Evolutionary conservation across 2,888 invertebrate genomes (phyloP).

Genomic region (Elegia similella): DNA sequence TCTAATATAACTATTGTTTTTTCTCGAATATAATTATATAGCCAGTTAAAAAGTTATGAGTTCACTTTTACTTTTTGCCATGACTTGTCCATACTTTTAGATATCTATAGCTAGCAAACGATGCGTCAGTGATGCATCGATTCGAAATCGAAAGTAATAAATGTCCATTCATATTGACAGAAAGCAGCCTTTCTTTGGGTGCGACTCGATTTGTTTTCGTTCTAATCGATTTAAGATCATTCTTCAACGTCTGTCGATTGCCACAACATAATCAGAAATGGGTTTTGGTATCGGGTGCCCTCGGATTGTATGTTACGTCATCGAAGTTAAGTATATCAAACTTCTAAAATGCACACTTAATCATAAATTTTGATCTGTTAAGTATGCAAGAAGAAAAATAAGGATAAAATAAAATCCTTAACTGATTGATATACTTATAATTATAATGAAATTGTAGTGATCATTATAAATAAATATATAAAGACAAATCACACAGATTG

Average conservation of each 20-base stretch:
- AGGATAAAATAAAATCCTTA: too few species aligned
- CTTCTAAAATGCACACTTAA: too few species aligned
- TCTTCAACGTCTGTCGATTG: conserved; percentile 1
- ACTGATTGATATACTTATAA: too few species aligned
- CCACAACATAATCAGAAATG: conserved; percentile 3
- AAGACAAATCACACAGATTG: too few species aligned
- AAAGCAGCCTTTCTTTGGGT: conserved; percentile 4
- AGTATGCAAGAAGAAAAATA: too few species aligned
- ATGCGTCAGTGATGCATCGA: conserved; percentile 14
- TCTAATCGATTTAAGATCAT: conserved; percentile 4
- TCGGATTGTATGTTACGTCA: background rate
- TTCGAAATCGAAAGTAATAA: conserved; percentile 20
- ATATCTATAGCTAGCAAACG: conserved; percentile 3
- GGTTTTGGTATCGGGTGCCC: background rate
- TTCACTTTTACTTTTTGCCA: background rate
- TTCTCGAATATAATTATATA: too few species aligned
- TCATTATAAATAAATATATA: too few species aligned
- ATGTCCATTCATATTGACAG: conserved; percentile 18
- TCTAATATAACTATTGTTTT: too few species aligned
- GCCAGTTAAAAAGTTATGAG: too few species aligned
- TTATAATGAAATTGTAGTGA: too few species aligned
- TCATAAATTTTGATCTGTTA: too few species aligned
- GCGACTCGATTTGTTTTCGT: conserved; percentile 15
- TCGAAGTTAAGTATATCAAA: too few species aligned
- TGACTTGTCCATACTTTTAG: background rate